phyloP scores from a whole-genome alignment of 2,113 vertebrate species.

The Cyphomyrus plagiostoma region DNA sequence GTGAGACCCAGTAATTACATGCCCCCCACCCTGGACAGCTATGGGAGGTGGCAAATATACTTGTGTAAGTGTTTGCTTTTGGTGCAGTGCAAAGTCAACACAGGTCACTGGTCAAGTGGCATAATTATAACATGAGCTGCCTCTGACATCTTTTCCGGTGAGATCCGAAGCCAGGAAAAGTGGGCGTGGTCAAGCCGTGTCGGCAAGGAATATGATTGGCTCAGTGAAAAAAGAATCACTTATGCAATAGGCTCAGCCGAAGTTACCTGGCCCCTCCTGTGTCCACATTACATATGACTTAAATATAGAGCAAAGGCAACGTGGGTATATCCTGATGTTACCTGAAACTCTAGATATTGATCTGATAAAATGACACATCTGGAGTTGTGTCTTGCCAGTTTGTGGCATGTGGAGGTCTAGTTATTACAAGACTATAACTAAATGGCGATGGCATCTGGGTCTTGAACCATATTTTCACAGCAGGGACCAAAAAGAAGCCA shows the following conservation, averaged over 20 bases:
- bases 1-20: not conserved
- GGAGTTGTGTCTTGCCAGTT: not conserved
- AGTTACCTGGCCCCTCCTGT: not conserved
- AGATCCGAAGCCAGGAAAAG: not conserved
- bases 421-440: not conserved
- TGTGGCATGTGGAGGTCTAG: not conserved
- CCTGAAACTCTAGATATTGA: not conserved
- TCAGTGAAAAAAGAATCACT: not conserved
- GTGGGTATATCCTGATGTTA: not conserved
- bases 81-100: not conserved
- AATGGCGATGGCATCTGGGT: not conserved
- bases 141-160: not conserved
- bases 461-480: not conserved
- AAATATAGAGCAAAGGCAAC: not conserved
- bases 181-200: not conserved
- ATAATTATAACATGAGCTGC: conserved; percentile 1
- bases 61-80: conserved; percentile 22
- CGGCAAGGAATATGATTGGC: not conserved
- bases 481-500: not conserved
- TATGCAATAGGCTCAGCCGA: not conserved
- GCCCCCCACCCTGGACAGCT: conserved; percentile 37
- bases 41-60: conserved; percentile 17
- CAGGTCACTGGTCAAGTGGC: not conserved
- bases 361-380: not conserved
- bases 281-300: not conserved